phyloP scores from a whole-genome alignment of 2,888 invertebrate species.

The Neelides folsomi region DNA sequence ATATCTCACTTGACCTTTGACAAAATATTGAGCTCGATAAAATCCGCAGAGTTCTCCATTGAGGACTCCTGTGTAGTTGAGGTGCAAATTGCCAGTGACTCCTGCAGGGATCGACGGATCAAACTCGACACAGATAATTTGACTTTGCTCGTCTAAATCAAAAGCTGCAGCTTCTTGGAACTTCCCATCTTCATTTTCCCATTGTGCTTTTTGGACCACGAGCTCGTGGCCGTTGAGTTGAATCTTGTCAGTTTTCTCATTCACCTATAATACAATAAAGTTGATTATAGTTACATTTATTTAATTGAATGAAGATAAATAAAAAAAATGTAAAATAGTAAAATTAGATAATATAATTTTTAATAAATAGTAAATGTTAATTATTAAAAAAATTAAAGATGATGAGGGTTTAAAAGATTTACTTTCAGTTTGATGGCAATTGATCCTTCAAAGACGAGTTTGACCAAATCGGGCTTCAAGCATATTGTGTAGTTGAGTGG shows the following conservation, averaged over 20 bases:
- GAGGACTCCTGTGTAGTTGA: slow-evolving; percentile 66
- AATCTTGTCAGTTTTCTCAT: slow-evolving; percentile 51
- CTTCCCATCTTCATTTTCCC: slow-evolving; percentile 9
- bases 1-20: slow-evolving; percentile 61
- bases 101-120: slow-evolving; percentile 47
- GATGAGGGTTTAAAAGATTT: no score
- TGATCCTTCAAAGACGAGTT: slow-evolving; percentile 76
- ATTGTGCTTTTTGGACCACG: slow-evolving; percentile 47
- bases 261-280: slow-evolving; percentile 47
- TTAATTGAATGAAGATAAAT: no score
- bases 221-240: slow-evolving; percentile 67
- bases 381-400: no score
- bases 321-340: no score
- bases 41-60: slow-evolving; percentile 92
- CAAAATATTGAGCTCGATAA: slow-evolving; percentile 71
- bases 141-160: slow-evolving; percentile 15
- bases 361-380: no score
- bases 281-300: no score
- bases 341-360: no score
- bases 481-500: slow-evolving; percentile 77
- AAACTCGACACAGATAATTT: slow-evolving; percentile 44
- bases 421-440: no score
- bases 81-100: slow-evolving; percentile 42
- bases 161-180: slow-evolving; percentile 9
- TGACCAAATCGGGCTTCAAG: slow-evolving; percentile 68